These are phyloP conservation scores for Leucopternis melanops DNA, from an alignment of 2,113 vertebrate species.

Conservation along the genomic window DNA sequence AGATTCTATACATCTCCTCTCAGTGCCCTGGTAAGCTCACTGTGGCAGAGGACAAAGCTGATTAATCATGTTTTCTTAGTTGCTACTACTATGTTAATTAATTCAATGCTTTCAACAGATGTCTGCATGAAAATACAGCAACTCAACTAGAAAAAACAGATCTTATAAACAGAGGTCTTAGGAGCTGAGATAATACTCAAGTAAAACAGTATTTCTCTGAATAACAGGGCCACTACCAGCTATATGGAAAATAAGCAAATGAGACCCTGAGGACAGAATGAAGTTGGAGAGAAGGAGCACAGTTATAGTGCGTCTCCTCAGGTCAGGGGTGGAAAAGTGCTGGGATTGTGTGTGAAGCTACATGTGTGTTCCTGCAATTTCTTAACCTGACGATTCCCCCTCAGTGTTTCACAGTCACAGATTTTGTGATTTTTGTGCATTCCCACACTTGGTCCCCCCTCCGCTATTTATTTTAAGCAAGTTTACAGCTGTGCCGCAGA, in stretches of 20 bases:
- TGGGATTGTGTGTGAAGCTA: neutral
- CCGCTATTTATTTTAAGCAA: too few species aligned
- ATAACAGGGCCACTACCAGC: constrained; percentile 4
- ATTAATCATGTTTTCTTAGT: constrained; percentile 46
- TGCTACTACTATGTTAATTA: constrained; percentile 51
- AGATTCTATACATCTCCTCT: neutral
- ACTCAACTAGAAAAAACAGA: constrained; percentile 24
- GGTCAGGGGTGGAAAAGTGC: neutral
- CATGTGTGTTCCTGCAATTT: neutral
- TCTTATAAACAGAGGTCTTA: constrained; percentile 36
- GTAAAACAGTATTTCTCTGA: constrained; percentile 53
- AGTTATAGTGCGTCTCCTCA: neutral
- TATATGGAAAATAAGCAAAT: constrained; percentile 36
- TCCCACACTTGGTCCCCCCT: too few species aligned
- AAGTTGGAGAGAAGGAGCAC: neutral
- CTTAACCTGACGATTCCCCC: too few species aligned
- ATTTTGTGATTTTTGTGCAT: too few species aligned
- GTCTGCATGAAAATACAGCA: constrained; percentile 24
- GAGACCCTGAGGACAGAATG: neutral
- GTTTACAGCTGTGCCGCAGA: too few species aligned
- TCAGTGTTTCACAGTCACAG: too few species aligned
- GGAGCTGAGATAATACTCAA: constrained; percentile 38
- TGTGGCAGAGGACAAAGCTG: constrained; percentile 32
- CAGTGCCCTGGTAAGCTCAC: neutral
- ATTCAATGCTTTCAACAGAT: constrained; percentile 59